Evolutionary conservation across 2,113 vertebrate species (phyloP).

Genomic region (Uria lomvia): DNA sequence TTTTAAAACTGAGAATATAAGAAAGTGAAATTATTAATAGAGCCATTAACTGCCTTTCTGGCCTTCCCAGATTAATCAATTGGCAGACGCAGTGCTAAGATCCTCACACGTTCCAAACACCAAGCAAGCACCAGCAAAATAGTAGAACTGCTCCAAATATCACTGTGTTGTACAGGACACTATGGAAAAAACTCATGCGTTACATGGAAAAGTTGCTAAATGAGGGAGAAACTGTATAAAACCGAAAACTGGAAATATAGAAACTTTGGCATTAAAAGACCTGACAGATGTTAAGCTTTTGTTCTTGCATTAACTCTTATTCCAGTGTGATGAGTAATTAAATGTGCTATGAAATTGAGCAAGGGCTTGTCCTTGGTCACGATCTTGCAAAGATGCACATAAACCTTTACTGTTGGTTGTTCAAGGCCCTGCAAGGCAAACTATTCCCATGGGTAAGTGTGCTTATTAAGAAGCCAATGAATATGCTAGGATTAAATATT

Average conservation of each 20-base stretch:
- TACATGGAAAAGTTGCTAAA: not conserved
- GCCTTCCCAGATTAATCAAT: not conserved
- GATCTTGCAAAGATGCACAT: not conserved
- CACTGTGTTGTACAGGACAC: not conserved
- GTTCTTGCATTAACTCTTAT: not conserved
- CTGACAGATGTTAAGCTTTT: not conserved
- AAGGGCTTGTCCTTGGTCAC: not conserved
- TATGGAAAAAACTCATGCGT: rapidly evolving
- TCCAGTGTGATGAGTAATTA: not conserved
- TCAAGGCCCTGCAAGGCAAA: not conserved
- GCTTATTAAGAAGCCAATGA: rapidly evolving
- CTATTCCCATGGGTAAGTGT: rapidly evolving
- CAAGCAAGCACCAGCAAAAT: not conserved
- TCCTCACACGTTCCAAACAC: not conserved
- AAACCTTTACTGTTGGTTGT: not conserved
- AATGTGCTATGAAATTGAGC: not conserved
- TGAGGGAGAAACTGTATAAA: not conserved
- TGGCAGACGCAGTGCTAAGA: not conserved
- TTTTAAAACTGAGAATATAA: not conserved
- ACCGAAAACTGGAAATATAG: not conserved
- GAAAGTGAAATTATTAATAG: not conserved
- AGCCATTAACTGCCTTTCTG: not conserved
- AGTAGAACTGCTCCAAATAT: not conserved
- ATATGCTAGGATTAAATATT: not conserved
- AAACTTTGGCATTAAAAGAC: not conserved